A percentile compares a stretch with the other conserved stretches of the same genome.
Evolutionary conservation across 2,113 vertebrate species (phyloP).

Genomic region (Butastur rufipennis): DNA sequence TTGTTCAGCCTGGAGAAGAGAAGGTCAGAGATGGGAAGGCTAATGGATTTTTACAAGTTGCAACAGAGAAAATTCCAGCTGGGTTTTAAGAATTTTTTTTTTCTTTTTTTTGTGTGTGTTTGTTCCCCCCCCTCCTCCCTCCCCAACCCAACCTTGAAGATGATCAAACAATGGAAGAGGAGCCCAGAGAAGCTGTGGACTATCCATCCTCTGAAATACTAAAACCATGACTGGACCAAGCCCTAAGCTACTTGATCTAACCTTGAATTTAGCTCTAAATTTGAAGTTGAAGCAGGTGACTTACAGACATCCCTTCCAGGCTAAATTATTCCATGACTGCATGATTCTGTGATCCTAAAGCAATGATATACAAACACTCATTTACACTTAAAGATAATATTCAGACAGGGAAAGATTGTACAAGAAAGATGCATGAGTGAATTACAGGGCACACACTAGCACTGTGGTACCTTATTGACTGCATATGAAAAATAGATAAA

Average conservation of each 20-base stretch:
- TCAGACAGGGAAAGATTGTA: not conserved
- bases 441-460: not conserved
- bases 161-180: not conserved
- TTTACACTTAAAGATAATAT: not conserved
- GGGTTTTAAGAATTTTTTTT: accelerated
- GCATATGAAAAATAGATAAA: not conserved
- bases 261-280: not conserved
- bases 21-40: not conserved
- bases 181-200: not conserved
- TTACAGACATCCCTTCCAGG: not conserved
- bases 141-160: too few relatives aligned
- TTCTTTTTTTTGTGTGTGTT: too few relatives aligned
- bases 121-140: too few relatives aligned
- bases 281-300: not conserved
- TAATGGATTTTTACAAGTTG: not conserved
- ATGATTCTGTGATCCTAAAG: not conserved
- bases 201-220: not conserved
- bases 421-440: not conserved
- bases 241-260: not conserved
- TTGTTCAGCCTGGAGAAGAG: not conserved
- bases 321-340: not conserved
- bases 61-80: not conserved
- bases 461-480: not conserved
- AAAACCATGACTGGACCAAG: not conserved
- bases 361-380: not conserved